These are phyloP conservation scores for Fragum sueziense DNA, from an alignment of 2,888 invertebrate species.

Conservation along the genomic window DNA sequence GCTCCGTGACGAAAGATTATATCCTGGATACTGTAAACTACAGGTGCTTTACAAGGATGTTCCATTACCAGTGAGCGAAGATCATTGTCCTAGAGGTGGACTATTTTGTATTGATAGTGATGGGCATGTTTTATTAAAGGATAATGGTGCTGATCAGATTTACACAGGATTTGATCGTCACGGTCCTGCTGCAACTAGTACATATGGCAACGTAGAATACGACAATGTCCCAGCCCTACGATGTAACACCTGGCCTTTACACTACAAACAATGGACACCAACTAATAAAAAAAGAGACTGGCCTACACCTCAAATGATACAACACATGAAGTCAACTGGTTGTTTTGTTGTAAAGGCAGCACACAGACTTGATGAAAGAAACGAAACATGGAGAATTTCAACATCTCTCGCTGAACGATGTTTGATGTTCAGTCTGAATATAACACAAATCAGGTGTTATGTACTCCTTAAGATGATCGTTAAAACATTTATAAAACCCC, in stretches of 20 bases:
- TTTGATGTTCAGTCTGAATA: slow-evolving; percentile 22
- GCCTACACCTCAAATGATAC: slow-evolving; percentile 15
- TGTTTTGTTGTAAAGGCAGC: no score
- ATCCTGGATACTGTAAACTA: not conserved
- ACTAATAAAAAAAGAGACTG: not conserved
- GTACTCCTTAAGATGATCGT: slow-evolving; percentile 34
- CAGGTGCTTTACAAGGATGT: not conserved
- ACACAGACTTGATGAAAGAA: no score
- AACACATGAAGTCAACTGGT: no score
- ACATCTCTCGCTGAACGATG: slow-evolving; percentile 11
- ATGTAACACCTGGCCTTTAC: not conserved
- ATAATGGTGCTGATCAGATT: not conserved
- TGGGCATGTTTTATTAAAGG: not conserved
- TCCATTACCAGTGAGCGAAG: not conserved
- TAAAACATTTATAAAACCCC: not conserved
- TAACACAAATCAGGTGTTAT: no score
- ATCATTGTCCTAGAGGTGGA: not conserved
- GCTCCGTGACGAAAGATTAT: not conserved
- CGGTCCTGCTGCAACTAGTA: not conserved
- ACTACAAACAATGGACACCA: not conserved
- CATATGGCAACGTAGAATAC: no score
- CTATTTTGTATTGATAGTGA: not conserved
- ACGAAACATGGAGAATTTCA: not conserved
- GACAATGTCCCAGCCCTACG: not conserved
- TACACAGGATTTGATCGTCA: not conserved